Evolutionary conservation across 2,797 vertebrate species (phyloP), one percentile per base, ranked within the genome.

Genomic region (Paedocypris micromegethes): DNA sequence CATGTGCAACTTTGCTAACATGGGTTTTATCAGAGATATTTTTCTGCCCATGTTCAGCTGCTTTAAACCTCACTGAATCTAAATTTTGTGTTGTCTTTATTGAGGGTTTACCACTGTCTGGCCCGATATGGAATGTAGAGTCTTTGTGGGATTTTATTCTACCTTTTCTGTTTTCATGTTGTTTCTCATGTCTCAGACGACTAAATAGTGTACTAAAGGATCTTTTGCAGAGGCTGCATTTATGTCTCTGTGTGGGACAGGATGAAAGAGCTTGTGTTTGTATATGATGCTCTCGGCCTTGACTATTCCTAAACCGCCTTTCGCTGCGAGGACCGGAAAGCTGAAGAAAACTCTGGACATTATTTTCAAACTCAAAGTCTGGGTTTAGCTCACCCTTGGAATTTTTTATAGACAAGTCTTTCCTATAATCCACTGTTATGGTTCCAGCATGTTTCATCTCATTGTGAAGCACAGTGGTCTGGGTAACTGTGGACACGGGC

Each of bases 221-320:
- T 54, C 89, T 90, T 59, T 89, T 87, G 1, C 89, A 92, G 58
- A 89, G 92, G 0, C 88, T 88, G 70, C 90, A 93, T 78, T 88
- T 92, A 81, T 90, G 89, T 1, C 87, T 79, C 0, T 91, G 89
- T 70, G 58, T 55, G 58, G 81, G 73, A 5, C 72, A 78, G 48
- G 79, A 78, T 3, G 38, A 66, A 4, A 88, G 85, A 6, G 88
- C 72, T 2, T 94, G 93, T 77, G 92, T 92, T 66, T 94, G 92
- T 84, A 91, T 90, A 83, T 97, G 95, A 40, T 85, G 88, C 23
- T 96, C 93, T 0, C 96, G 87, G 5, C 88, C 91, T 73, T 95
- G 93, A 78, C 92, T 93, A 52, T 89, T 94, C 52, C 86, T 87
- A 48, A 96, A 98, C 73, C 85, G 90, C 76, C 90, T 88, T 72